phyloP scores from a whole-genome alignment of 2,113 vertebrate genomes.

The Perca fluviatilis region DNA sequence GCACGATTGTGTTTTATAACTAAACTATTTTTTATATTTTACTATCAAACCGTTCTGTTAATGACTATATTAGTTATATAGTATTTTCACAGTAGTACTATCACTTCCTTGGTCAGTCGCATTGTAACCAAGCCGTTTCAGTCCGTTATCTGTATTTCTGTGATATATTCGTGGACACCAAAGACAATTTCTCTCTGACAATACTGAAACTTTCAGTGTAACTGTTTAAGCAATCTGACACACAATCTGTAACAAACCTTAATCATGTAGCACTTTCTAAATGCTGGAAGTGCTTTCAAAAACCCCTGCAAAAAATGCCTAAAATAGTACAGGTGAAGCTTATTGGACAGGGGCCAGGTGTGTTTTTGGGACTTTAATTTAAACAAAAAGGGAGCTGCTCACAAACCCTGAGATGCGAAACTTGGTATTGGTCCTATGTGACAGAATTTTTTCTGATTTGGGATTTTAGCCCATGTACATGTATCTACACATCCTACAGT shows the following conservation, averaged over 20 bases:
- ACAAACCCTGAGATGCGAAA: background rate
- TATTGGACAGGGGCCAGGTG: background rate
- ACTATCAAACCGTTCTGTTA: background rate
- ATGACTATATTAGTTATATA: rapidly evolving
- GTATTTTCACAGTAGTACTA: background rate
- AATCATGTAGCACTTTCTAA: background rate
- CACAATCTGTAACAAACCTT: background rate
- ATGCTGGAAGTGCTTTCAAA: background rate
- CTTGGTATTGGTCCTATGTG: background rate
- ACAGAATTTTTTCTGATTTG: background rate
- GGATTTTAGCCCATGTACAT: background rate
- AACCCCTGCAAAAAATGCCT: background rate
- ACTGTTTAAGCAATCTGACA: conserved; percentile 12
- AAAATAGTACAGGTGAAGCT: background rate
- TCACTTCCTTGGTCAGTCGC: background rate
- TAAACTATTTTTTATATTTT: conserved; percentile 12
- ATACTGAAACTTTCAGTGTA: background rate
- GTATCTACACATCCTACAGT: background rate
- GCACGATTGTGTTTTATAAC: conserved; percentile 31
- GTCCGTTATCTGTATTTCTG: background rate
- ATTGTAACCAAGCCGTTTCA: background rate
- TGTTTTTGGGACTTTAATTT: background rate
- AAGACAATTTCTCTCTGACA: conserved; percentile 48
- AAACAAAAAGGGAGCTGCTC: conserved; percentile 15
- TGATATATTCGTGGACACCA: conserved; percentile 48